Conservation (phyloP, 2,797 vertebrate species). For the Megalops cyprinoides region DNA sequence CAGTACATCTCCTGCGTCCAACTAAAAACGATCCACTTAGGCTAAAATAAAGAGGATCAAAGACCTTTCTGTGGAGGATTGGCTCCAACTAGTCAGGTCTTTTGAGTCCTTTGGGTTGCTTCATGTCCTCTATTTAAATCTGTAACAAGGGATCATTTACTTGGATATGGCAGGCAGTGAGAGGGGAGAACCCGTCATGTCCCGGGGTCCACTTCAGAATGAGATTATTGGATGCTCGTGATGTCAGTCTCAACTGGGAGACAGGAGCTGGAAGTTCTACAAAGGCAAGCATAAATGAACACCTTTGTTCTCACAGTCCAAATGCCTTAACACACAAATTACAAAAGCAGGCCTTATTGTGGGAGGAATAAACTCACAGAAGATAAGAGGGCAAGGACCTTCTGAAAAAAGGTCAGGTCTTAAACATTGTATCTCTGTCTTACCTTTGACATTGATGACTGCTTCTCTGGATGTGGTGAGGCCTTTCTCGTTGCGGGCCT, state of each 20-base stretch:
- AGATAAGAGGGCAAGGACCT: no score
- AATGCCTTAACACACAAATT: no score
- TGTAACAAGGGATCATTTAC: slow-evolving; percentile 62
- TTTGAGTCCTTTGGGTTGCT: background rate
- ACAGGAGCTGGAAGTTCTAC: slow-evolving; percentile 66
- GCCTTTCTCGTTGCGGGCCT: slow-evolving; percentile 87
- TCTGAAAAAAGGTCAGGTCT: no score
- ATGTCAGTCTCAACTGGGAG: slow-evolving; percentile 65
- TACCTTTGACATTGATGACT: slow-evolving; percentile 91
- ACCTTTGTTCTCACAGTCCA: background rate
- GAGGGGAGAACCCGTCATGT: slow-evolving; percentile 83
- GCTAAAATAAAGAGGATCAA: no score
- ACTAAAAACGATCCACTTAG: background rate
- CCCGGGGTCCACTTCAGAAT: slow-evolving; percentile 83
- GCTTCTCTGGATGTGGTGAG: slow-evolving; percentile 82
- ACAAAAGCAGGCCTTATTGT: no score
- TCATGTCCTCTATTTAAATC: background rate
- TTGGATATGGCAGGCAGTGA: slow-evolving; percentile 79
- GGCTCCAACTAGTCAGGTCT: background rate
- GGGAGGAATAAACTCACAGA: no score
- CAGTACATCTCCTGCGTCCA: background rate
- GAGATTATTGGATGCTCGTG: slow-evolving; percentile 74
- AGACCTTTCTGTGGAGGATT: no score
- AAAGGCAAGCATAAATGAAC: slow-evolving; percentile 33
- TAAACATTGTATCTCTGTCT: slow-evolving; percentile 4